A percentile compares a stretch with the other conserved stretches of the same genome.
Conservation (phyloP, 2,888 invertebrate species). For the Gonocerus acuteangulatus region DNA sequence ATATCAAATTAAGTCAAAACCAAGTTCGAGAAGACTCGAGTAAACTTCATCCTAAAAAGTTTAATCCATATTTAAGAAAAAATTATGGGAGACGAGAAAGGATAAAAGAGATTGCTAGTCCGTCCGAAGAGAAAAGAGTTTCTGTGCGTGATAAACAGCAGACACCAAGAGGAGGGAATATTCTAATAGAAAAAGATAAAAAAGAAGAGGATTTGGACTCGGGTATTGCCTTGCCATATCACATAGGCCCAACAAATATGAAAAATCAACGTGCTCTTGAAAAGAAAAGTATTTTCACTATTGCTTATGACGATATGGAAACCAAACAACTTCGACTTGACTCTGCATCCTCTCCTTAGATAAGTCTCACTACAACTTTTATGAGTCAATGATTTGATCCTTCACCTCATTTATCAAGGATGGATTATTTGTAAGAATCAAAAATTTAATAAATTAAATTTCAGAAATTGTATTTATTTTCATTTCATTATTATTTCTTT, state of each 20-base stretch:
- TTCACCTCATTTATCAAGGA: too few relatives aligned
- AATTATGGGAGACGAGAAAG: not conserved
- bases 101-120: conserved; percentile 4
- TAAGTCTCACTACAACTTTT: too few relatives aligned
- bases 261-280: conserved; percentile 52
- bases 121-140: conserved; percentile 1
- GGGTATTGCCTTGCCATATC: conserved; percentile 64
- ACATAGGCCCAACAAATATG: conserved; percentile 25
- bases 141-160: conserved; percentile 2
- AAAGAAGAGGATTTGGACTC: conserved; percentile 65
- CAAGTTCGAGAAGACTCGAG: conserved; percentile 2
- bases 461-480: too few relatives aligned
- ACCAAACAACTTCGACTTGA: conserved; percentile 74
- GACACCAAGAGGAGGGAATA: conserved; percentile 1
- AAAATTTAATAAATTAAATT: too few relatives aligned
- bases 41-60: conserved; percentile 12
- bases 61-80: conserved; percentile 3
- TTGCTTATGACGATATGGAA: conserved; percentile 84
- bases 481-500: too few relatives aligned
- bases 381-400: too few relatives aligned
- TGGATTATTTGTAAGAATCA: too few relatives aligned
- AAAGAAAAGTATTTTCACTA: conserved; percentile 88
- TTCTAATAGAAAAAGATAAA: not conserved
- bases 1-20: not conserved
- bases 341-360: conserved; percentile 63